Evolutionary conservation across 2,113 vertebrate species (phyloP).

Genomic region (Toxostoma redivivum): DNA sequence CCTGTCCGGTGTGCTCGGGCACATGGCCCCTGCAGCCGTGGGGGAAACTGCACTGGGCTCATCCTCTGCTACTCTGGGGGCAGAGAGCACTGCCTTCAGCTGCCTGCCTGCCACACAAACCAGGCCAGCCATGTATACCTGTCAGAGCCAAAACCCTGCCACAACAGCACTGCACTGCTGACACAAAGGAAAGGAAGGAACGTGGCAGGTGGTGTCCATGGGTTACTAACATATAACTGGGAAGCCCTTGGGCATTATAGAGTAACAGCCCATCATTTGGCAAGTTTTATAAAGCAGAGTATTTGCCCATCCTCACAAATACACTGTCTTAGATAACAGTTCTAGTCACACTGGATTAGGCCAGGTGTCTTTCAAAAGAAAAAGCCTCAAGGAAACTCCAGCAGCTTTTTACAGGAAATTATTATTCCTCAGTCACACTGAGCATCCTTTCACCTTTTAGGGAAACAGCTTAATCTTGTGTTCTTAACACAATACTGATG

Average conservation of each 20-base stretch:
- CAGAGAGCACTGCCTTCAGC: not conserved
- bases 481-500: not conserved
- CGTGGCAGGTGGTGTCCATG: not conserved
- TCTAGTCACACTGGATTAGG: not conserved
- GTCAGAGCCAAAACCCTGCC: not conserved
- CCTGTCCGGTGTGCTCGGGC: accelerated
- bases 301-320: not conserved
- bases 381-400: not conserved
- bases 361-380: not conserved
- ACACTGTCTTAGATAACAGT: not conserved
- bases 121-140: accelerated
- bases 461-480: not conserved
- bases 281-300: not conserved
- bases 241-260: not conserved
- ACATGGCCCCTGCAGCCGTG: accelerated
- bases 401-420: not conserved
- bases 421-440: not conserved
- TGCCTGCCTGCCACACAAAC: not conserved
- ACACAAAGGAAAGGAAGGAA: not conserved
- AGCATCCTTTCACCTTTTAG: not conserved
- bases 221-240: not conserved
- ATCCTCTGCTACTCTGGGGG: not conserved
- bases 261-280: not conserved
- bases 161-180: not conserved
- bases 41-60: not conserved